Conservation (phyloP, 2,113 vertebrate species). For the Apus apus region DNA sequence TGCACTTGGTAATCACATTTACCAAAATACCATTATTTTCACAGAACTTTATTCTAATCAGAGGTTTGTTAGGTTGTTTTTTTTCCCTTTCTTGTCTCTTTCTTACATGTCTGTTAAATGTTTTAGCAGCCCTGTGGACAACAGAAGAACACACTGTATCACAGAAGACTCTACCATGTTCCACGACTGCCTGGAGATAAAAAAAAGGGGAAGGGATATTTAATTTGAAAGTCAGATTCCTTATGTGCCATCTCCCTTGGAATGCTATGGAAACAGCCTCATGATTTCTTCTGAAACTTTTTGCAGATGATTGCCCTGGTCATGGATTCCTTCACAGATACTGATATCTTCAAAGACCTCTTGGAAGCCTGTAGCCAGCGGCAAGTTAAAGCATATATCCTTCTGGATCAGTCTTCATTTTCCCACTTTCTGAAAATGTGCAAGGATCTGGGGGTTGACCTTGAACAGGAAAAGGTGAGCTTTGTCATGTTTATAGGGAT, state of each 20-base stretch:
- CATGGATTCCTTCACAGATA: slow-evolving; percentile 94
- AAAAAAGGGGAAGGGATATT: accelerated
- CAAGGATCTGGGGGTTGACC: slow-evolving; percentile 79
- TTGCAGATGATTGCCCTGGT: slow-evolving; percentile 93
- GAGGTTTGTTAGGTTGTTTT: background rate
- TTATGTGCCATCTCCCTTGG: background rate
- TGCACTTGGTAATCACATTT: background rate
- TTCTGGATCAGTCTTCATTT: slow-evolving; percentile 86
- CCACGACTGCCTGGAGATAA: background rate
- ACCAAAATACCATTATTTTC: background rate
- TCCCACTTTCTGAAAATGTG: slow-evolving; percentile 92
- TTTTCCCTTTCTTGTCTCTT: background rate
- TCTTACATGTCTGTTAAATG: background rate
- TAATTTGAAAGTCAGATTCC: background rate
- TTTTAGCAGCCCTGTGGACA: background rate
- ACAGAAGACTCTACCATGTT: background rate
- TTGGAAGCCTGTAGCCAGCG: slow-evolving; percentile 84
- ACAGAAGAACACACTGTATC: background rate
- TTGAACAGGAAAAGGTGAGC: slow-evolving; percentile 88
- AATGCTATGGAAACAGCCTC: background rate
- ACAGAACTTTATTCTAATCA: background rate
- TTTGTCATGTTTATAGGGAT: background rate
- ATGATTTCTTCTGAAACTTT: background rate
- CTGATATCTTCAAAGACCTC: slow-evolving; percentile 93
- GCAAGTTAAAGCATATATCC: slow-evolving; percentile 89